Evolutionary conservation across 2,888 invertebrate species (phyloP).

Genomic region (Calameuta pallipes): DNA sequence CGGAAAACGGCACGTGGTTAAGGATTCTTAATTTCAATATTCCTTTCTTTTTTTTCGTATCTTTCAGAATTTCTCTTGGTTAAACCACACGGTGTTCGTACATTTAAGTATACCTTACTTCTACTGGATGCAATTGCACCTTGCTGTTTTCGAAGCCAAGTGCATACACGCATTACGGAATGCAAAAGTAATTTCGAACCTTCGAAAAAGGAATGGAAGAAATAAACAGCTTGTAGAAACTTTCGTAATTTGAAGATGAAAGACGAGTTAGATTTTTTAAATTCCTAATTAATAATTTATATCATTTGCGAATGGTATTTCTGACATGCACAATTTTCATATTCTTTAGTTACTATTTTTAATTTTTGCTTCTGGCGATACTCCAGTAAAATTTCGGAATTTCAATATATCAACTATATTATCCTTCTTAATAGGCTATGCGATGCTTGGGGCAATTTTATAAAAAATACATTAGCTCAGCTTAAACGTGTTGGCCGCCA

Average conservation of each 20-base stretch:
- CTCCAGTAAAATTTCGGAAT: not conserved
- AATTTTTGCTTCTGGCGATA: not conserved
- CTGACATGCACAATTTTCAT: not conserved
- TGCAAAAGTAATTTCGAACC: not conserved
- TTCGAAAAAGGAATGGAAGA: not conserved
- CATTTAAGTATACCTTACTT: not conserved
- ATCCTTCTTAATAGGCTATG: not conserved
- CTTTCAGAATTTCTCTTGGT: not conserved
- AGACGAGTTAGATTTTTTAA: not conserved
- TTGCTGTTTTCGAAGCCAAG: not conserved
- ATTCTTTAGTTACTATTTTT: not conserved
- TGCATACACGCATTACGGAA: not conserved
- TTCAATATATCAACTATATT: not conserved
- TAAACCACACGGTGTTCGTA: not conserved
- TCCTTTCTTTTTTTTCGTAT: not conserved
- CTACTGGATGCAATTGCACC: not conserved
- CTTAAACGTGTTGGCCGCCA: not conserved
- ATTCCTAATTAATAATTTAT: not conserved
- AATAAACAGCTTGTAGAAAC: not conserved
- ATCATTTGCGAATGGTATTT: not conserved
- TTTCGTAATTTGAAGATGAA: not conserved
- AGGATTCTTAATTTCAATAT: not conserved
- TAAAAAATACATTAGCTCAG: not conserved
- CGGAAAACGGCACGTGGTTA: not conserved
- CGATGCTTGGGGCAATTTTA: not conserved